Conservation (phyloP, 2,888 invertebrate genomes). For the Euproctis similis region DNA sequence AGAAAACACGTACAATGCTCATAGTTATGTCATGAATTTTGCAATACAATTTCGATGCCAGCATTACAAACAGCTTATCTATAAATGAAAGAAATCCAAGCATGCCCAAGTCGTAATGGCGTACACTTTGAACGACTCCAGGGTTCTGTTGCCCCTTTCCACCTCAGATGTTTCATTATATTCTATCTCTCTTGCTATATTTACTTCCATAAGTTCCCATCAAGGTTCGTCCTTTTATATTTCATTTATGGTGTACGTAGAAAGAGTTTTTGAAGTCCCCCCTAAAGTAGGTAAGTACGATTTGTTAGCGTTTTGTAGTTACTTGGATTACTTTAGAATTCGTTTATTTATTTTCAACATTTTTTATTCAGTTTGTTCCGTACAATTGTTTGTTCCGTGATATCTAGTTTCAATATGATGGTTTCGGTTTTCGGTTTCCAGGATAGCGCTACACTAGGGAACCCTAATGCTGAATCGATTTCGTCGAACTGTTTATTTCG, state of each 20-base stretch:
- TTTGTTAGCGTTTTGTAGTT: constrained; percentile 28
- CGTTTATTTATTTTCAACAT: constrained; percentile 23
- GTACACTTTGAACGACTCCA: constrained; percentile 21
- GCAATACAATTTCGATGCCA: constrained; percentile 23
- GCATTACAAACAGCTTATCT: constrained; percentile 34
- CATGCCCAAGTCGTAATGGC: constrained; percentile 23
- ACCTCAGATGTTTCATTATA: constrained; percentile 5
- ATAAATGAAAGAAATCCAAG: constrained; percentile 27
- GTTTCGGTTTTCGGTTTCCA: constrained; percentile 1
- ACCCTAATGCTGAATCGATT: too few species aligned
- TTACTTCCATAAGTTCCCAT: constrained; percentile 22
- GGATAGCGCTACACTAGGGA: too few species aligned
- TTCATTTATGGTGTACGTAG: constrained; percentile 33
- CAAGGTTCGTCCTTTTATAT: constrained; percentile 26
- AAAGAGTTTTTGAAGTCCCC: constrained; percentile 34
- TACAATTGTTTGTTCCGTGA: constrained; percentile 7
- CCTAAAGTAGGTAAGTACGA: constrained; percentile 22
- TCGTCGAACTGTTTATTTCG: too few species aligned
- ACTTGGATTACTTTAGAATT: constrained; percentile 20
- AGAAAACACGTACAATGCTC: constrained; percentile 1
- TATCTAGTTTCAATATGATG: constrained; percentile 5
- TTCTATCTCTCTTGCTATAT: constrained; percentile 13
- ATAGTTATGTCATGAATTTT: constrained; percentile 21
- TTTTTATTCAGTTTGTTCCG: constrained; percentile 11
- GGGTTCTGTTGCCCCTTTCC: constrained; percentile 10